Evolutionary conservation across 2,113 vertebrate genomes (phyloP).

Genomic region (Ictidomys tridecemlineatus): DNA sequence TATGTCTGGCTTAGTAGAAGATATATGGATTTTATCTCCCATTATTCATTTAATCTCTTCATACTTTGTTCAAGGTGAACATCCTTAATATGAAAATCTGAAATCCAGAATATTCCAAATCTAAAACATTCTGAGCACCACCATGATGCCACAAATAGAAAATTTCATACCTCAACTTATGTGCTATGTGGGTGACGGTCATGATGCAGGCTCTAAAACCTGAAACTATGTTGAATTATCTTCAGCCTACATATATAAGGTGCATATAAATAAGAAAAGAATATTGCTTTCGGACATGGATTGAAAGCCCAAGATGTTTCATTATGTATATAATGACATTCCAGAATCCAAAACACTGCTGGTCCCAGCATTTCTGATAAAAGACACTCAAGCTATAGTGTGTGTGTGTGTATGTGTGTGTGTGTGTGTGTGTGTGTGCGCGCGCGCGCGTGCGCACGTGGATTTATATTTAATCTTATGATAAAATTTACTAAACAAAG

Average conservation of each 20-base stretch:
- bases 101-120: neutral
- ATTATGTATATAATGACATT: neutral
- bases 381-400: neutral
- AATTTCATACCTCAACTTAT: neutral
- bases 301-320: neutral
- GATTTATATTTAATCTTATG: neutral
- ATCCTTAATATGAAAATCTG: neutral
- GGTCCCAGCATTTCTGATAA: neutral
- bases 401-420: neutral
- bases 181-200: too few species aligned
- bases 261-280: neutral
- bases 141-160: neutral
- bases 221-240: neutral
- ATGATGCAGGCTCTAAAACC: neutral
- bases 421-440: neutral
- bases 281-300: neutral
- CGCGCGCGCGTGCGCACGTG: neutral
- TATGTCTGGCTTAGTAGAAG: neutral
- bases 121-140: neutral
- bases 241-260: neutral
- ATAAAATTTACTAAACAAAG: conserved; percentile 4
- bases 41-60: conserved; percentile 11
- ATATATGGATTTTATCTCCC: neutral
- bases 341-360: neutral
- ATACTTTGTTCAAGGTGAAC: neutral